Base-by-base conservation (phyloP, 2,113 vertebrate genomes). In the Sisor rabdophorus region DNA sequence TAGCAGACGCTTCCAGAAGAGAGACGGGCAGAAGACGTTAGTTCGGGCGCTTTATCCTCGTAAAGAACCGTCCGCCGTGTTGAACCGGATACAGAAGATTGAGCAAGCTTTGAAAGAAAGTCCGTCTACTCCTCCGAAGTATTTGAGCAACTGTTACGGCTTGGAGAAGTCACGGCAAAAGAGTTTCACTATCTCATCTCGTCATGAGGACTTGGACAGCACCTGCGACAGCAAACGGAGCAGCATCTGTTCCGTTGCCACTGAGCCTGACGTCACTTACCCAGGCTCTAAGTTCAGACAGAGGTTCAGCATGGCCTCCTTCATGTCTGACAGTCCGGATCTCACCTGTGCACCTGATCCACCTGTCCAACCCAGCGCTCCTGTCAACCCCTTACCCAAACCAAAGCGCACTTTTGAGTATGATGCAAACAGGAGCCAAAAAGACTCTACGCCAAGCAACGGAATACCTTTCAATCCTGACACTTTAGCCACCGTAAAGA, bases 331-430 rank as follows among this genome's bases (percentile, higher is more conserved):
- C n/a, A 88, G 89, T 68, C 90, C 94, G 55, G 93, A 91, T 63
- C 87, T 81, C 68, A 85, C 86, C 1, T 81, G 87, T 32, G 86
- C 86, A 0, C 86, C 79, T 0, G 89, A 32, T 36, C 61, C 86
- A 0, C 93, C 93, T 79, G 89, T 87, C 53, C 72, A 91, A 1
- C 86, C 79, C 0, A 88, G 92, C 81, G 88, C 91, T 0, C 87
- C 90, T 0, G 93, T 99, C 76, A 99, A 99, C 83, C 97, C 97
- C 44, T 92, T 99, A 81, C 97, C 97, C 55, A 99, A 99, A 87
- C 97, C 97, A 72, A 98, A 96, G 89, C 95, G 97, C 90, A 99
- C 97, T 92, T 99, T 99, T 85, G 96, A 98, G 87, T 99, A 99
- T 0, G 96, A 99, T 77, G 94, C 95, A 80, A 97, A 98, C 86